A percentile compares a stretch with the other conserved stretches of the same genome.
phyloP scores from a whole-genome alignment of 2,113 vertebrate species.

The Semicossyphus pulcher region DNA sequence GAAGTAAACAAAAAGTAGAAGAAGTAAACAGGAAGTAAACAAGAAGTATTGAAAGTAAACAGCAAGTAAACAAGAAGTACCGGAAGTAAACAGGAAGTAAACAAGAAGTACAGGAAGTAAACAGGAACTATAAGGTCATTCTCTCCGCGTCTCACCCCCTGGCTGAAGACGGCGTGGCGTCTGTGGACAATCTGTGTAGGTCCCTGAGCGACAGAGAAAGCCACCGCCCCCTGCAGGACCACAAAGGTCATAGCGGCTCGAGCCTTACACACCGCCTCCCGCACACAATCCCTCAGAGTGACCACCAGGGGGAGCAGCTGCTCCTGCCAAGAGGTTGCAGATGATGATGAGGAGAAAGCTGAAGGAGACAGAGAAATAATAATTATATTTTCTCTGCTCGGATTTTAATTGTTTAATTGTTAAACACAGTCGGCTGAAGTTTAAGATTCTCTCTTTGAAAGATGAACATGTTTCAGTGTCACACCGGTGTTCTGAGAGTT shows the following conservation, averaged over 20 bases:
- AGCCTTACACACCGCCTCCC: constrained; percentile 87
- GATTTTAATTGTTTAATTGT: too few species aligned
- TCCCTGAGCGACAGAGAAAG: constrained; percentile 79
- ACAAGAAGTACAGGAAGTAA: too few species aligned
- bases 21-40: too few species aligned
- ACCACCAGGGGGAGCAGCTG: constrained; percentile 89
- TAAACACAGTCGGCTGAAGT: too few species aligned
- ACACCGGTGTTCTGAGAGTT: constrained; percentile 59
- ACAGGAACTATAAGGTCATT: background rate
- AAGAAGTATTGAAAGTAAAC: too few species aligned
- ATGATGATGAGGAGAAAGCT: constrained; percentile 16
- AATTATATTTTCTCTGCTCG: background rate
- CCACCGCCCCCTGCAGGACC: constrained; percentile 88
- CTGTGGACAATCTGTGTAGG: constrained; percentile 82
- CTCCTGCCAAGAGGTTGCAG: constrained; percentile 85
- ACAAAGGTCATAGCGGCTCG: constrained; percentile 89
- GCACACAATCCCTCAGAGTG: constrained; percentile 89
- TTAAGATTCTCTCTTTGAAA: background rate
- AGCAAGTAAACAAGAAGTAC: too few species aligned
- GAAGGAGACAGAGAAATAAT: background rate
- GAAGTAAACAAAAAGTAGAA: too few species aligned
- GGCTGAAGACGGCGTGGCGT: constrained; percentile 91
- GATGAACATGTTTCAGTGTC: background rate
- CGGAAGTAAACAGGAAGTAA: too few species aligned
- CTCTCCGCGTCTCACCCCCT: constrained; percentile 85